These are phyloP conservation scores for Melinaea marsaeus DNA, from an alignment of 2,888 invertebrate genomes.

Conservation along the genomic window DNA sequence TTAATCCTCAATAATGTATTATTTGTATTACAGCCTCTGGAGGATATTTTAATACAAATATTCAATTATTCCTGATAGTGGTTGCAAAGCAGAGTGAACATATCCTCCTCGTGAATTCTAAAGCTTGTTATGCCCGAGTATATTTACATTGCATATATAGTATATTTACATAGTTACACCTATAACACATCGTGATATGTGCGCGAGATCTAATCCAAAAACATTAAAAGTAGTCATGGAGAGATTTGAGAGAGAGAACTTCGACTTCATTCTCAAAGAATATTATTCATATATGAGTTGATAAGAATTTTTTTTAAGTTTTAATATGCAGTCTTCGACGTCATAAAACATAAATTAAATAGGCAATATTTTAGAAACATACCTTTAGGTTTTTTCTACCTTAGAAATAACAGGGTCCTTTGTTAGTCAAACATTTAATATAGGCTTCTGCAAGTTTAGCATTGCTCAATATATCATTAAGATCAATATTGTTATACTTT, in stretches of 20 bases:
- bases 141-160: conserved; percentile 46
- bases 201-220: conserved; percentile 49
- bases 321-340: background rate
- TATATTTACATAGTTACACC: conserved; percentile 48
- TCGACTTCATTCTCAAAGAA: conserved; percentile 53
- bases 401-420: conserved; percentile 83
- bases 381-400: conserved; percentile 83
- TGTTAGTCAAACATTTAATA: conserved; percentile 81
- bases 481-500: conserved; percentile 80
- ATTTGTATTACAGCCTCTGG: conserved; percentile 45
- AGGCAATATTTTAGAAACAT: conserved; percentile 34
- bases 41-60: conserved; percentile 58
- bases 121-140: conserved; percentile 38
- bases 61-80: conserved; percentile 52
- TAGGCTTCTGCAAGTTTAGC: conserved; percentile 69
- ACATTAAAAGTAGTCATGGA: conserved; percentile 60
- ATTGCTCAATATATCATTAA: conserved; percentile 81
- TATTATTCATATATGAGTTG: background rate
- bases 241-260: conserved; percentile 66
- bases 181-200: conserved; percentile 62
- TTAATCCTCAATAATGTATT: conserved; percentile 21
- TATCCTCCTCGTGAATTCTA: conserved; percentile 52
- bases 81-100: conserved; percentile 46
- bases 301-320: background rate
- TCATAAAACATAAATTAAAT: background rate